phyloP scores from a whole-genome alignment of 35 echinoderm and acorn worm genomes.

The Acanthaster planci region DNA sequence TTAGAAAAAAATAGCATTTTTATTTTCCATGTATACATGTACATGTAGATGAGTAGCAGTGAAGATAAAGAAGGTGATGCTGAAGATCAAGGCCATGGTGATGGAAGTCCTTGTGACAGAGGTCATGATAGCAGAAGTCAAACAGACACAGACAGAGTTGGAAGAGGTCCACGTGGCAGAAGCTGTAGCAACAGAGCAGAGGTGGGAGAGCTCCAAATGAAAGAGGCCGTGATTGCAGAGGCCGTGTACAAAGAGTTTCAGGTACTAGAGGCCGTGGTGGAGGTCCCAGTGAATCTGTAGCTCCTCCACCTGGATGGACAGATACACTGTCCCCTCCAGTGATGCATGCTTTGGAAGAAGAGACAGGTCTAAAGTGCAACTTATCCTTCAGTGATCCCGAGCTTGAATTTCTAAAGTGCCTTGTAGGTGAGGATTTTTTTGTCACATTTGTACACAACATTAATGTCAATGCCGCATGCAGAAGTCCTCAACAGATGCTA shows the following conservation, averaged over 20 bases:
- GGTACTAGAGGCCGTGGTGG: background rate
- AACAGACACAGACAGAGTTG: no score
- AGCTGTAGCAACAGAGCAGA: no score
- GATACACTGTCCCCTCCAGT: background rate
- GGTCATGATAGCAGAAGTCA: background rate
- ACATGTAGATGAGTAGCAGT: no score
- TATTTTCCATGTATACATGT: no score
- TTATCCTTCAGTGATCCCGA: conserved; percentile 7
- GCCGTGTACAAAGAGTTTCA: no score
- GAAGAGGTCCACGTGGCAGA: no score
- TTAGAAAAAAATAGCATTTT: no score
- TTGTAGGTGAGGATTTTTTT: conserved; percentile 39
- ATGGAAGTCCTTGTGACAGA: no score
- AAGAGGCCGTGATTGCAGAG: no score
- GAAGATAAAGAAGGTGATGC: background rate
- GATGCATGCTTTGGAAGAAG: background rate
- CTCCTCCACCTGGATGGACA: conserved; percentile 24
- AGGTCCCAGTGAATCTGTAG: background rate
- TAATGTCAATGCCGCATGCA: conserved; percentile 35
- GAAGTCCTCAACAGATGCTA: conserved; percentile 11
- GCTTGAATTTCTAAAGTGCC: conserved; percentile 4
- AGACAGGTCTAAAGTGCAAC: background rate
- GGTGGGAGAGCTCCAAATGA: background rate
- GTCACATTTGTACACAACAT: conserved; percentile 1
- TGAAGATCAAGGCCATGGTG: background rate